Evolutionary conservation across 30 jellyfish, hydroid and myxozoan species (phyloP), one percentile per base, ranked within the genome.

Genomic region (Pelagia noctiluca): DNA sequence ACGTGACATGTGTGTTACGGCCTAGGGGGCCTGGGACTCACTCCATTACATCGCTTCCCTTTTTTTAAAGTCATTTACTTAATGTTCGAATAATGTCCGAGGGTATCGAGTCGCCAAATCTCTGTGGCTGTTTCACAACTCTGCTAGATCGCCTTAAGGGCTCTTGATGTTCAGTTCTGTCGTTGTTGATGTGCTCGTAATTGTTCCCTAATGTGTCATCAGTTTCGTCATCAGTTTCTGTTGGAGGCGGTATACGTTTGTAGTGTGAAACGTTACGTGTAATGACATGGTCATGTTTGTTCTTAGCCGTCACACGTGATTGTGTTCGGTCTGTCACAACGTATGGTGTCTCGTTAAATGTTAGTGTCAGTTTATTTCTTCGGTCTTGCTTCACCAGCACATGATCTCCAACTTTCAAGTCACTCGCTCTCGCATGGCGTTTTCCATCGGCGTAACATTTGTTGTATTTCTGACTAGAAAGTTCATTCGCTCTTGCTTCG

Each of bases 331-430:
- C 64, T 18, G 62, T 68, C 63, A 68, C 80, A 68, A 32, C 36
- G 85, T 73, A 73, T 38, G 85, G 85, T 46, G 36, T 73, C 78
- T 25, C 74, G 46, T 42, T 36, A 52, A 73, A 76, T 42, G 88
- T 57, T 18, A 33, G 26, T 76, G 84, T 76, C 88, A 76, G 53
- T 76, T 76, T n/a, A n/a, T n/a, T n/a, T n/a, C n/a, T n/a, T n/a
- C n/a, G n/a, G n/a, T n/a, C n/a, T 64, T 76, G 80, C 54, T 76
- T 75, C 37, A 76, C 88, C 3, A 76, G 66, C n/a, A 76, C 84
- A 18, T 13, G 68, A 61, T 76, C 88, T 4, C 88, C 84, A 30
- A 52, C 28, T 35, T 76, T 76, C 63, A 52, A 60, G 65, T 76
- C 80, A 22, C 72, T 57, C 11, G 35, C 63, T 33, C 52, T 57